Base-by-base conservation (phyloP, 2,797 vertebrate species). In the Microhierax caerulescens region DNA sequence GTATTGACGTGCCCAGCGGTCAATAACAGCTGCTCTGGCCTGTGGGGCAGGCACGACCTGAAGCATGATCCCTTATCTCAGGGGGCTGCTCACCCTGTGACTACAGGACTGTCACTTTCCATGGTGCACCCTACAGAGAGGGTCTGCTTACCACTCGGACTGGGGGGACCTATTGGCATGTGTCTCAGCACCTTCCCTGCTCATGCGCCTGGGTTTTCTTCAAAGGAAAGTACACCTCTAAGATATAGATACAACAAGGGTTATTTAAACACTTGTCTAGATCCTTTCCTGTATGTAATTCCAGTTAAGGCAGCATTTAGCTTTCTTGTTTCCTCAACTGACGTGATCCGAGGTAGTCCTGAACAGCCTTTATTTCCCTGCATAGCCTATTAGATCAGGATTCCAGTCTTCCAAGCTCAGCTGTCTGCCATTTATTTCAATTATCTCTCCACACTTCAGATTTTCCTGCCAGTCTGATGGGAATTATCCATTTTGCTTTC, bases 401-500 rank as follows among this genome's bases (percentile, higher is more conserved):
- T 88, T 92, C 86, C 82, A 17, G 2, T 65, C 5, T 59, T 94
- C 47, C 34, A 73, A 14, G 15, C 7, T 81, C 76, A 69, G 8
- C 15, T 5, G 1, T 65, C 53, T 88, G 34, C 15, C 30, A 47
- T 88, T 81, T 63, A 79, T 81, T 85, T 85, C 72, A 91, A n/a
- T 69, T 85, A 43, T 37, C 27, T 78, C 18, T 19, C 43, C 2
- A 2, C 43, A 57, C 30, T 72, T 81, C 57, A 57, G 13, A 18
- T 68, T 81, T 90, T 75, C 27, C 41, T 88, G n/a, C 48, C 72
- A 78, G 10, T 43, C 0, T 4, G 37, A 14, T 76, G 20, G 61
- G 27, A 93, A 65, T 60, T 81, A 60, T 47, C 30, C n/a, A 30
- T 75, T 94, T 74, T 73, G 32, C 24, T 76, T 69, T 72, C 65